Percentiles rank a stretch among this genome's conserved stretches.
Conservation (phyloP, 2,888 invertebrate genomes). For the Cryptophagus acutangulus region DNA sequence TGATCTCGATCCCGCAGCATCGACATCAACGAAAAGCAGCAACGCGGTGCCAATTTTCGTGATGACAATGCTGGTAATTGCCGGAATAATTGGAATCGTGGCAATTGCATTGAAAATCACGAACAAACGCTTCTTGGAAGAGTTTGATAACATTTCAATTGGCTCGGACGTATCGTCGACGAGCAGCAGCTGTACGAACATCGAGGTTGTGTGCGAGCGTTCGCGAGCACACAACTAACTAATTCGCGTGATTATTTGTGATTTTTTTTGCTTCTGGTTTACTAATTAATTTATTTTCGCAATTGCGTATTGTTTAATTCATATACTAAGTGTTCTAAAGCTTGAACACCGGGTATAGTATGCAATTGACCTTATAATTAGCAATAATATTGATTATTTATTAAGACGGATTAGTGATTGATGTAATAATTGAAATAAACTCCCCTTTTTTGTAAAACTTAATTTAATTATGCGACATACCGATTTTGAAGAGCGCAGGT, state of each 20-base stretch:
- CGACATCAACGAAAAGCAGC: conserved; percentile 8
- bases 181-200: conserved; percentile 38
- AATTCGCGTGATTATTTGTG: too few relatives aligned
- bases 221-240: too few relatives aligned
- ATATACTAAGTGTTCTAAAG: conserved; percentile 37
- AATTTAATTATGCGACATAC: too few relatives aligned
- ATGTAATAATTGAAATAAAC: conserved; percentile 1
- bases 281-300: conserved; percentile 18
- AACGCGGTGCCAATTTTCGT: conserved; percentile 40
- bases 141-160: conserved; percentile 50
- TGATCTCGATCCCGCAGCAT: conserved; percentile 12
- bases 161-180: conserved; percentile 36
- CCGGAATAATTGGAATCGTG: conserved; percentile 55
- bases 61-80: conserved; percentile 56
- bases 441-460: neutral
- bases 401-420: too few relatives aligned
- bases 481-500: too few relatives aligned
- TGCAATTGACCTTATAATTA: conserved; percentile 35
- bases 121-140: conserved; percentile 46
- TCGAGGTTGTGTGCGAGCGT: conserved; percentile 27
- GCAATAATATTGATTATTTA: conserved; percentile 16
- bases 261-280: conserved; percentile 1
- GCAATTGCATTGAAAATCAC: conserved; percentile 55
- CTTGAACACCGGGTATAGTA: conserved; percentile 43
- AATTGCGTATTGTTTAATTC: conserved; percentile 37